Base-by-base conservation (phyloP, 2,113 vertebrate species). In the Indicator indicator region DNA sequence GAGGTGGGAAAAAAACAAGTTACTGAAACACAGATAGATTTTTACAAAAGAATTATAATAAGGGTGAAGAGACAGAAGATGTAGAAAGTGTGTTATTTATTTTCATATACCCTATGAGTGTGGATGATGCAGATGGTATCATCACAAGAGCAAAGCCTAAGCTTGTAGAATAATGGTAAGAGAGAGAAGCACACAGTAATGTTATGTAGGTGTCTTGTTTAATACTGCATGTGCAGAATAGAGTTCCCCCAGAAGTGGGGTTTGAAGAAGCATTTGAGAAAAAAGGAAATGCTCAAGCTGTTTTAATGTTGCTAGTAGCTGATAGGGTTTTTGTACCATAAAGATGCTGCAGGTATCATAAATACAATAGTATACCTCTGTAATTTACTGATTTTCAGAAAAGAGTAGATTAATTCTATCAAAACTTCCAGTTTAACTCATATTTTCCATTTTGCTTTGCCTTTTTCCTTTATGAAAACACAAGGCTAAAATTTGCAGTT, bases 281-380 rank as follows among this genome's bases (percentile, higher is more conserved):
- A 91, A 76, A 26, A 89, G 20, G 48, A 84, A 69, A 83, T 28
- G 12, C 11, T 95, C 30, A 46, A 24, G 18, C 38, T 70, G 65
- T 73, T 50, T 79, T 54, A 50, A 30, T 21, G 46, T 18, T 72
- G 28, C n/a, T 26, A 44, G 24, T 55, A 75, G 26, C 28, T 82
- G 38, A 58, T 5, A 20, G 42, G 26, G 10, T 24, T 91, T 76
- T 59, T 64, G 59, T 8, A 55, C 4, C 27, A 70, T 16, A 44
- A 72, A 70, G 64, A 27, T 52, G 21, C 18, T 2, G 1, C 0
- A 2, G 38, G 7, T 33, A 9, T 42, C 74, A 90, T 0, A 64
- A 27, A 70, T 20, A 18, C 9, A 69, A 62, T 24, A 16, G n/a
- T 3, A 9, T 14, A 28, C 17, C 59, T 23, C 19, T 44, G 19